Conservation (phyloP, 2,113 vertebrate genomes). For the Indri indri region DNA sequence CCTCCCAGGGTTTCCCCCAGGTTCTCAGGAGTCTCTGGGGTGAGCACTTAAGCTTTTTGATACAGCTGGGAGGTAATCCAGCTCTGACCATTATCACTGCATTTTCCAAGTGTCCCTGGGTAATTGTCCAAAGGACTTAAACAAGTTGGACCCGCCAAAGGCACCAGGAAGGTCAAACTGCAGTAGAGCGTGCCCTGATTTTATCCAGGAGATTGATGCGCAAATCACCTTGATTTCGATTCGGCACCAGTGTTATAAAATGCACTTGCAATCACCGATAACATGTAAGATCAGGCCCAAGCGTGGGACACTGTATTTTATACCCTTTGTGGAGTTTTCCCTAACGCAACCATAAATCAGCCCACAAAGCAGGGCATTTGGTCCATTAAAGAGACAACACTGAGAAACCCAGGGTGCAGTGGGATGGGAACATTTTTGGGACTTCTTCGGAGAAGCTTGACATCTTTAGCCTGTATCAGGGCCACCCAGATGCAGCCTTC, state of each 20-base stretch:
- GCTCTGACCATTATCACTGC: constrained; percentile 77
- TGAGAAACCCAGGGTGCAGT: constrained; percentile 1
- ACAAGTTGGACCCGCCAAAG: constrained; percentile 86
- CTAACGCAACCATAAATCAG: constrained; percentile 84
- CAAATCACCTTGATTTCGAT: constrained; percentile 87
- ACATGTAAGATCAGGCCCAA: constrained; percentile 78
- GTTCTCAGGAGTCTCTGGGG: constrained; percentile 38
- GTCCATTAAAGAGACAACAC: constrained; percentile 70
- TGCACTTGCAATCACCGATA: constrained; percentile 83
- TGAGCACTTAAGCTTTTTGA: constrained; percentile 68
- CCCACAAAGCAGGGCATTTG: constrained; percentile 59
- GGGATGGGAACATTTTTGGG: neutral
- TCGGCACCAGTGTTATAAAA: constrained; percentile 87
- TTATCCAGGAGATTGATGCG: constrained; percentile 90
- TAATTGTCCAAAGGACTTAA: constrained; percentile 84
- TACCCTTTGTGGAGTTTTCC: constrained; percentile 77
- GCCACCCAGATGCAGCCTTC: neutral
- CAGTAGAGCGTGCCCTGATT: constrained; percentile 85
- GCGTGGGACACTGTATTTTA: constrained; percentile 81
- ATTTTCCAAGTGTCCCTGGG: constrained; percentile 80
- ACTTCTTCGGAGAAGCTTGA: neutral
- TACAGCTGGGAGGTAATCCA: constrained; percentile 80
- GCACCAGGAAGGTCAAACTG: constrained; percentile 86
- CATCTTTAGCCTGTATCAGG: neutral
- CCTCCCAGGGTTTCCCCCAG: constrained; percentile 11